Conservation (phyloP, 2,888 invertebrate genomes). For the Drosophila siamana region DNA sequence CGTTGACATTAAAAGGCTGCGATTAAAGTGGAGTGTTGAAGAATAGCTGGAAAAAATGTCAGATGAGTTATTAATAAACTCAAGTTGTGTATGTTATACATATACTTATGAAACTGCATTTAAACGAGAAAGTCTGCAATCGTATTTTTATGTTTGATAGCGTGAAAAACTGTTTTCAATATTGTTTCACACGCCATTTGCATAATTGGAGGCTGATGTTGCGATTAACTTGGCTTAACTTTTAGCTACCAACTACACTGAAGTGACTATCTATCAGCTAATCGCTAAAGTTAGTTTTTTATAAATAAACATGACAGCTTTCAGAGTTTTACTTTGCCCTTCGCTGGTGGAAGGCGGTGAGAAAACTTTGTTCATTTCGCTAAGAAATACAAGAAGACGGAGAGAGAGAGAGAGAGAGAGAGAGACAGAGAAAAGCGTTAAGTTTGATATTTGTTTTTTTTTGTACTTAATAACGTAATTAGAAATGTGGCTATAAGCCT, state of each 20-base stretch:
- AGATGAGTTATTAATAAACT: background rate
- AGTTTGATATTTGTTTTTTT: slow-evolving; percentile 16
- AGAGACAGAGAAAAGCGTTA: slow-evolving; percentile 6
- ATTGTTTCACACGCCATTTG: slow-evolving; percentile 10
- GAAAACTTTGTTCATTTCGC: slow-evolving; percentile 54
- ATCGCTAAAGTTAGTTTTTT: slow-evolving; percentile 39
- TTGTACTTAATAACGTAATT: slow-evolving; percentile 49
- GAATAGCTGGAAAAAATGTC: background rate
- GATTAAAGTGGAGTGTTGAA: slow-evolving; percentile 8
- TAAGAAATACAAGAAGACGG: slow-evolving; percentile 23
- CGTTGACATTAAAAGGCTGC: slow-evolving; percentile 15
- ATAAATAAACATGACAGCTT: slow-evolving; percentile 46
- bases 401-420: too few relatives aligned
- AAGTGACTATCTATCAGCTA: slow-evolving; percentile 46
- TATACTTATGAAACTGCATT: too few relatives aligned
- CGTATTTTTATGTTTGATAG: too few relatives aligned
- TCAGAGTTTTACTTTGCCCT: slow-evolving; percentile 1
- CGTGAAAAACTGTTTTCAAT: background rate
- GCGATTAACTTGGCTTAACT: slow-evolving; percentile 11
- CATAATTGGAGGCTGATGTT: slow-evolving; percentile 14
- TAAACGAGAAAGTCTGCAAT: too few relatives aligned
- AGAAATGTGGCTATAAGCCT: slow-evolving; percentile 39
- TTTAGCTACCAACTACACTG: slow-evolving; percentile 23
- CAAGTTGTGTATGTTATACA: too few relatives aligned
- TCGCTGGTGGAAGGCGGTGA: too few relatives aligned